Evolutionary conservation across 92 coral and sea anemone genomes (phyloP).

Genomic region (Phymanthus crucifer): DNA sequence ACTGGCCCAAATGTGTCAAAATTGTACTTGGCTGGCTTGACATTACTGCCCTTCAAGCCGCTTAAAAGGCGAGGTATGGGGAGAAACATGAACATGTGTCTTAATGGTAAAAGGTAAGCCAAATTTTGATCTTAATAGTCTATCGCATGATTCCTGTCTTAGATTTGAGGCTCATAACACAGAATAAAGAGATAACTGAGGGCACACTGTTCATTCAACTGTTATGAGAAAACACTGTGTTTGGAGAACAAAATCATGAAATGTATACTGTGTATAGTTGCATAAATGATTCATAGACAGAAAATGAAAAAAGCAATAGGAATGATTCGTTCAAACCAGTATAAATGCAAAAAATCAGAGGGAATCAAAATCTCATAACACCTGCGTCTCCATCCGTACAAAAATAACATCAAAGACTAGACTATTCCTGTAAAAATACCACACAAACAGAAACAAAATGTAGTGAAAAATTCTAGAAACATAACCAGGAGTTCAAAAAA

Average conservation of each 20-base stretch:
- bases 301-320: not conserved
- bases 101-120: slow-evolving; percentile 7
- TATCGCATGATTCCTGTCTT: not conserved
- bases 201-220: not conserved
- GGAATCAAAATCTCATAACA: not conserved
- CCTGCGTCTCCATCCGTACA: slow-evolving; percentile 4
- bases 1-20: not conserved
- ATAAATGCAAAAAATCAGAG: not conserved
- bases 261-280: not conserved
- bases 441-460: not conserved
- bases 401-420: not conserved
- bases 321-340: not conserved
- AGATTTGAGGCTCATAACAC: not conserved
- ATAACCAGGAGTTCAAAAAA: not conserved
- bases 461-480: not conserved
- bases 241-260: not conserved
- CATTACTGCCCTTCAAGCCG: not conserved
- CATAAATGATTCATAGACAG: slow-evolving; percentile 27
- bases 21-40: not conserved
- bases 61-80: not conserved
- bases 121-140: not conserved
- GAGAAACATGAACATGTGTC: not conserved
- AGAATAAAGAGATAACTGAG: not conserved
- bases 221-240: not conserved
- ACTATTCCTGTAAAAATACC: not conserved